Evolutionary conservation across 2,888 invertebrate species (phyloP).

Genomic region (Polyommatus icarus): DNA sequence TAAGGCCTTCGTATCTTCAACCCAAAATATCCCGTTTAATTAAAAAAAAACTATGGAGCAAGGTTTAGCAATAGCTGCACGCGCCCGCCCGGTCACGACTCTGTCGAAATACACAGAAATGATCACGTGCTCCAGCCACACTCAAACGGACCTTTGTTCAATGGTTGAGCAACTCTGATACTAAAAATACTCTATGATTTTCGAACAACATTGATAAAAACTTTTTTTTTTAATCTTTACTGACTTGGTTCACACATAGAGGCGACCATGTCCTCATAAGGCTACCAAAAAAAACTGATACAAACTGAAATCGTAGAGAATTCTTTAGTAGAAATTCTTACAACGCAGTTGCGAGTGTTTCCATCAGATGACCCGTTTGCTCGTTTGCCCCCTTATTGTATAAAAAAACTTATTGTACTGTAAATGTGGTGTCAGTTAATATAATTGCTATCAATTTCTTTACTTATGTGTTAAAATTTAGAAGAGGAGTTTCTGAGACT

Average conservation of each 20-base stretch:
- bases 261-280: no score
- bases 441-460: not conserved
- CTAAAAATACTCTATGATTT: not conserved
- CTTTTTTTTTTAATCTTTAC: no score
- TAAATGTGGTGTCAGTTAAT: not conserved
- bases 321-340: no score
- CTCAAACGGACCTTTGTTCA: constrained; percentile 56
- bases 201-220: not conserved
- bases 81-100: constrained; percentile 52
- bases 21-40: not conserved
- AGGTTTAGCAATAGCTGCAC: constrained; percentile 37
- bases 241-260: no score
- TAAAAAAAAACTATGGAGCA: constrained; percentile 28
- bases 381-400: no score
- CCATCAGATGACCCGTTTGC: no score
- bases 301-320: no score
- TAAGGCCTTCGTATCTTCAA: not conserved
- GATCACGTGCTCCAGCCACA: constrained; percentile 10
- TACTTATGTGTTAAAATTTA: no score
- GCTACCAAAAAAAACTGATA: no score
- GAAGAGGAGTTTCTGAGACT: no score
- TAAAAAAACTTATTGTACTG: no score
- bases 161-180: constrained; percentile 35
- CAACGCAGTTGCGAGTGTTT: no score
- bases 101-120: constrained; percentile 51